Base-by-base conservation (phyloP, 2,888 invertebrate genomes). In the Perithous albicinctus region DNA sequence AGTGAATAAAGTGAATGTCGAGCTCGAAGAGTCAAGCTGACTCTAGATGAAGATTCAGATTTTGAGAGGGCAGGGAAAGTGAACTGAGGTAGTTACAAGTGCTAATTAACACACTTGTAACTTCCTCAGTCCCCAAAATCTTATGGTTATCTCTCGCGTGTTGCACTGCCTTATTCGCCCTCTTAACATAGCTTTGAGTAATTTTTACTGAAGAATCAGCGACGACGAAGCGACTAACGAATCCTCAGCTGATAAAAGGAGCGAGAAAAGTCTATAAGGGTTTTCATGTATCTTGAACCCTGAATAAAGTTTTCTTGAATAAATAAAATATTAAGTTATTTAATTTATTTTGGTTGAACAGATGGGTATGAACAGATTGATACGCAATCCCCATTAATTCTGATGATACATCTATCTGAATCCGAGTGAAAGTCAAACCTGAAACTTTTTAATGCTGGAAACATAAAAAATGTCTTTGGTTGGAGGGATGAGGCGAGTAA, bases 61-160 rank as follows among this genome's bases (percentile, higher is more conserved):
- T 20, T 69, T n/a, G 38, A 54, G 54, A 48, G 48, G 26, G n/a
- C n/a, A 38, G 54, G 43, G 63, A 54, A 54, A 63, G 54, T 38
- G 32, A 10, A 18, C 59, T 15, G 20, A 35, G 38, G 41, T 51
- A 59, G 72, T 76, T 76, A 67, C 72, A 80, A 72, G 66, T 66
- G 43, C 61, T 80, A 72, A 76, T 80, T 80, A 76, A 61, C 41
- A 51, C n/a, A n/a, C n/a, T n/a, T n/a, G n/a, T n/a, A n/a, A n/a
- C n/a, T n/a, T n/a, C n/a, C n/a, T n/a, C n/a, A 48, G 35, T 51
- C 23, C 70, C 72, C 46, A 15, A 7, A 46, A 10, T 51, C 66
- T 76, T 15, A 51, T 41, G 51, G 66, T 72, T 76, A 54, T 80
- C 48, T 46, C 64, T 41, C 43, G 59, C 0, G 23, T 23, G 26